Percentiles rank a stretch among this genome's conserved stretches.
phyloP scores from a whole-genome alignment of 1,140 invertebrate genomes.

The Mamestra configurata region DNA sequence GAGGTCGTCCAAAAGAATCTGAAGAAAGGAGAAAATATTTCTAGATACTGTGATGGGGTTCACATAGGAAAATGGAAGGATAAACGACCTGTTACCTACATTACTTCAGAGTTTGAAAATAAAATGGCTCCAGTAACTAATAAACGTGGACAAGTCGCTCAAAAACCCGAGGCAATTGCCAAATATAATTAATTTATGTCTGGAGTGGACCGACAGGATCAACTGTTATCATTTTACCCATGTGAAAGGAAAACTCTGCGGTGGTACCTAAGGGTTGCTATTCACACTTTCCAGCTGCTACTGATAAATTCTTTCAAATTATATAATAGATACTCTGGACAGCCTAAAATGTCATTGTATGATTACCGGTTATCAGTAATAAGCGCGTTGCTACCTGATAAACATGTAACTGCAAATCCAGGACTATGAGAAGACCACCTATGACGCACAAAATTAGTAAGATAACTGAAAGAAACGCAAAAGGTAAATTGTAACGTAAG shows the following conservation, averaged over 20 bases:
- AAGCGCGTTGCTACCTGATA: too few relatives aligned
- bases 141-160: conserved; percentile 8
- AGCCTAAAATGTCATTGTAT: too few relatives aligned
- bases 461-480: too few relatives aligned
- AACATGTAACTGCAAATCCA: too few relatives aligned
- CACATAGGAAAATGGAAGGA: not conserved
- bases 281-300: conserved; percentile 9
- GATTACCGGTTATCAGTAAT: too few relatives aligned
- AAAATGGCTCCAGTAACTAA: not conserved
- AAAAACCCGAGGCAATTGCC: not conserved
- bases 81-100: not conserved
- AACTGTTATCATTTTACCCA: conserved; percentile 8
- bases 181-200: conserved; percentile 23
- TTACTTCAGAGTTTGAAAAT: not conserved
- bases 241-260: conserved; percentile 18
- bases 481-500: too few relatives aligned
- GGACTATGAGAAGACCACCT: too few relatives aligned
- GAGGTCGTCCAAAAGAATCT: not conserved
- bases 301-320: too few relatives aligned
- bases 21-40: not conserved
- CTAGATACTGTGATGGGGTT: not conserved
- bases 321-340: too few relatives aligned
- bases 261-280: conserved; percentile 4
- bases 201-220: conserved; percentile 13
- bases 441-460: too few relatives aligned